Evolutionary conservation across 2,797 vertebrate genomes (phyloP), one percentile per base, ranked within the genome.

Genomic region (Danio albolineatus): DNA sequence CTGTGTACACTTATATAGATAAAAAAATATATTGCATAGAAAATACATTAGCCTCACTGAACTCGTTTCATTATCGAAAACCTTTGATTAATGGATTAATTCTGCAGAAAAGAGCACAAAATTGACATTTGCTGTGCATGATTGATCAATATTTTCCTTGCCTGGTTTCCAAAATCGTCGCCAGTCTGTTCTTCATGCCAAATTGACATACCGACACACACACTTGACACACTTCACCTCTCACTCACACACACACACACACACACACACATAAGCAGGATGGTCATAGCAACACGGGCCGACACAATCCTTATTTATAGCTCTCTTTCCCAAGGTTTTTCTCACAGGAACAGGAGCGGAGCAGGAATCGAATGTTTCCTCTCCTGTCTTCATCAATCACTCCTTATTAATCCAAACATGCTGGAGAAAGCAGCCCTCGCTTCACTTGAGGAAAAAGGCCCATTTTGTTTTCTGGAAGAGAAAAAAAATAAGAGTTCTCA

Each of bases 341-440:
- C 92, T 93, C 92, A 92, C 92, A 91, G 90, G 87, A 93, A 92
- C 89, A 82, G 91, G 87, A 90, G 90, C 87, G 59, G 73, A 88
- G 81, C 86, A 90, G 90, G 90, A 91, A 90, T 90, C 84, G 83
- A 78, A 77, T 85, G 86, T 89, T 92, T 93, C 92, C 91, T 92
- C 88, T 91, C 85, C 86, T 86, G 85, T 87, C 62, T 67, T 84
- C 91, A 90, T 92, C 89, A 90, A 91, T 93, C 92, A 92, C 87
- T 84, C 84, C 87, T 91, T 90, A 92, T 91, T 90, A 90, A 91
- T 84, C 84, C 78, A 88, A 83, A 84, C 80, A 81, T 61, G 65
- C 77, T 44, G 66, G 80, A 79, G 62, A 73, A 73, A 70, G 77
- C 61, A 78, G 76, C 61, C 59, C 66, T 80, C 65, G 41, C 79